Evolutionary conservation across 2,888 invertebrate genomes (phyloP).

Genomic region (Yponomeuta evonymella): DNA sequence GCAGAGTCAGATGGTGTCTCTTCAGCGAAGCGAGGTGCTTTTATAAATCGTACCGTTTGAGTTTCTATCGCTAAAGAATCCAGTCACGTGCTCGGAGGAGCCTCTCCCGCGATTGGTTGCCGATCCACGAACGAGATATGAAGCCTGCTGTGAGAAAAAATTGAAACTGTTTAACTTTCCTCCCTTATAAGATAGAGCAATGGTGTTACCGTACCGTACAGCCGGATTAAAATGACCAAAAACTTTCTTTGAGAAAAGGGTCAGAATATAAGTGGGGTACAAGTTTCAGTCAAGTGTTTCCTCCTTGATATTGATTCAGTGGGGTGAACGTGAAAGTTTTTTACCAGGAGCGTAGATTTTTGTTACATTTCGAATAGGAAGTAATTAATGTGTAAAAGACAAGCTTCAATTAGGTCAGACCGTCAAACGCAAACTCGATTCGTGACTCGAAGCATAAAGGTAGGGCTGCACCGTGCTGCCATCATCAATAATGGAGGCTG

Average conservation of each 20-base stretch:
- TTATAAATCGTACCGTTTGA: conserved; percentile 1
- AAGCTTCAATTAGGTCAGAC: conserved; percentile 5
- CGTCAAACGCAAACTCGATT: conserved; percentile 7
- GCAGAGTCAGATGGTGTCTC: neutral
- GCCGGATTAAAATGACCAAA: neutral
- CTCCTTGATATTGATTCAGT: neutral
- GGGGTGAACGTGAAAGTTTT: neutral
- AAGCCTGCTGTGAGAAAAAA: conserved; percentile 30
- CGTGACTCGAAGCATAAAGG: conserved; percentile 20
- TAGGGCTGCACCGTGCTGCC: conserved; percentile 6
- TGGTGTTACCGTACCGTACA: neutral
- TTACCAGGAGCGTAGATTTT: neutral
- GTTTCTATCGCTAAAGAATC: conserved; percentile 30
- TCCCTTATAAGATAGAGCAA: conserved; percentile 13
- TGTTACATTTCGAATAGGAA: neutral
- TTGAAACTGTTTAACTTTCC: conserved; percentile 39
- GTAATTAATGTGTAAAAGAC: neutral
- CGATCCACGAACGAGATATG: conserved; percentile 45
- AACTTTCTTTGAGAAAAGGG: neutral
- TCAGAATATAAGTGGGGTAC: neutral
- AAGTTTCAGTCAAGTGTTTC: neutral
- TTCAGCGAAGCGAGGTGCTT: neutral
- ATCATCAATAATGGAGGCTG: conserved; percentile 57
- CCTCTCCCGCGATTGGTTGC: conserved; percentile 52
- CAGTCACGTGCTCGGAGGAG: conserved; percentile 44